Evolutionary conservation across 2,113 vertebrate genomes (phyloP).

Genomic region (Phyllostomus discolor): DNA sequence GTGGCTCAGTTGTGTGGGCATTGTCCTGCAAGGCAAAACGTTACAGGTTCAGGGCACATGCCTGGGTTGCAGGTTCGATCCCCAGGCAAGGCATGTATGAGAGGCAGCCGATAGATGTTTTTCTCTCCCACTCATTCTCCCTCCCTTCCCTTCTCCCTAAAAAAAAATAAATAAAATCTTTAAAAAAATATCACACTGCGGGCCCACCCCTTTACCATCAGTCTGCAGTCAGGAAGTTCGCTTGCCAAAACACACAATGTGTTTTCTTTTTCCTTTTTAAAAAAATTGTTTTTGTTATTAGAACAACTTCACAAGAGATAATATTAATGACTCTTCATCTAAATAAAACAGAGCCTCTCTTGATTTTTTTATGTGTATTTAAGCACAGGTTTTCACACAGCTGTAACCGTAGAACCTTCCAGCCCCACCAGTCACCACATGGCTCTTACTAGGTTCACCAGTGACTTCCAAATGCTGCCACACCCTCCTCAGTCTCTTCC

Average conservation of each 20-base stretch:
- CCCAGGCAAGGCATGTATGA: too few species aligned
- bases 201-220: background rate
- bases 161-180: too few species aligned
- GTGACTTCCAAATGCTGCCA: background rate
- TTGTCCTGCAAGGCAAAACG: too few species aligned
- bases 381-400: background rate
- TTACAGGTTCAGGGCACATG: too few species aligned
- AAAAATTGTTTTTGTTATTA: constrained; percentile 17
- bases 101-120: too few species aligned
- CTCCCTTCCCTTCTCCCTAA: too few species aligned
- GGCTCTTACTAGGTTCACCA: background rate
- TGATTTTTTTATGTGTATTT: background rate
- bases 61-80: too few species aligned
- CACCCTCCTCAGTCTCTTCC: background rate
- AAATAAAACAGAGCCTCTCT: constrained; percentile 12
- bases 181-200: background rate
- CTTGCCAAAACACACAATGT: background rate
- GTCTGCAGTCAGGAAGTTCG: background rate
- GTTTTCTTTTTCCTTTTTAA: background rate
- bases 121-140: too few species aligned
- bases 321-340: background rate
- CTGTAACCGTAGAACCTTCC: background rate
- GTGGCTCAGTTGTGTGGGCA: too few species aligned
- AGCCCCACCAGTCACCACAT: background rate
- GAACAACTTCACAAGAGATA: constrained; percentile 4